phyloP scores from a whole-genome alignment of 2,797 vertebrate species.

The Mastacembelus armatus region DNA sequence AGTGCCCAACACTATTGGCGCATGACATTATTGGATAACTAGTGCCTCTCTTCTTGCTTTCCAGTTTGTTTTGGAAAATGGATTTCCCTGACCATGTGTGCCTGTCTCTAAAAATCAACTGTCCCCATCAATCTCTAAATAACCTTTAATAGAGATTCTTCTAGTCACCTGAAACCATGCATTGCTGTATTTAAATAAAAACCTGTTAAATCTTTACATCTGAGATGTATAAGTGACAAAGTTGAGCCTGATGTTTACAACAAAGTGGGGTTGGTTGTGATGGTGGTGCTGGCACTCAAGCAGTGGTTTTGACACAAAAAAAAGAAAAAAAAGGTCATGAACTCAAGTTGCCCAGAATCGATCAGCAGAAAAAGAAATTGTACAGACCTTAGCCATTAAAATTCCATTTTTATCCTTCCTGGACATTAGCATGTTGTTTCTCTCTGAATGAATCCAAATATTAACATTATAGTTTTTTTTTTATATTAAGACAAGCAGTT shows the following conservation, averaged over 20 bases:
- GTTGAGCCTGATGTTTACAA: conserved; percentile 7
- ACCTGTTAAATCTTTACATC: conserved; percentile 4
- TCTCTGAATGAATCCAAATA: conserved; percentile 43
- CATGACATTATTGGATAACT: neutral
- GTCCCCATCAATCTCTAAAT: conserved; percentile 3
- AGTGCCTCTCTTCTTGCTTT: neutral
- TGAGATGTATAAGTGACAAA: neutral
- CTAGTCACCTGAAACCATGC: conserved; percentile 37
- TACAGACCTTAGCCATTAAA: conserved; percentile 6
- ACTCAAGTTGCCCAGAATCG: conserved; percentile 28
- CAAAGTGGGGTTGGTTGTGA: neutral
- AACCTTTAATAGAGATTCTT: conserved; percentile 8
- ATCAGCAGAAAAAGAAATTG: conserved; percentile 17
- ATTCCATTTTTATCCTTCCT: conserved; percentile 23
- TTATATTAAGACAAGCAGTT: conserved; percentile 55
- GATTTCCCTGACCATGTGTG: neutral
- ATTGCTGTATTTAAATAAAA: conserved; percentile 30
- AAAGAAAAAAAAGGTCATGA: neutral
- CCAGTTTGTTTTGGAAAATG: conserved; percentile 6
- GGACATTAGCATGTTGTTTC: neutral
- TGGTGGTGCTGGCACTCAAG: conserved; percentile 23
- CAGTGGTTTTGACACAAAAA: conserved; percentile 46
- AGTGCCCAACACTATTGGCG: neutral
- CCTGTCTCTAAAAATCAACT: neutral
- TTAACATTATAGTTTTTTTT: conserved; percentile 52